Conservation (phyloP, 2,888 invertebrate genomes). For the Xestia sexstrigata region DNA sequence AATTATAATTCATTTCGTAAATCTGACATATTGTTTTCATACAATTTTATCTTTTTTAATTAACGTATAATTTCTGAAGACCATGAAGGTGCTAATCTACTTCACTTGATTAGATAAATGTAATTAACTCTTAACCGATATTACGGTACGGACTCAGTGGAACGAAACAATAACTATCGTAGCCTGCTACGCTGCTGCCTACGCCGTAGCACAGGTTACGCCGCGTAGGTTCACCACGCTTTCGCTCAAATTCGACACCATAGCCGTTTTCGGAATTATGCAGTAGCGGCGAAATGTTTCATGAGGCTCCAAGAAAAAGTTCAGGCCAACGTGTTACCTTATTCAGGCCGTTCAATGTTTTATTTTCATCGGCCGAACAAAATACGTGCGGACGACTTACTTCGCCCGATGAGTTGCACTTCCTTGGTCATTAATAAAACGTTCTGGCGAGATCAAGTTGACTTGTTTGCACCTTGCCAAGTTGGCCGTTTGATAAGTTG, state of each 20-base stretch:
- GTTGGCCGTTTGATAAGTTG: slow-evolving; percentile 20
- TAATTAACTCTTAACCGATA: neutral
- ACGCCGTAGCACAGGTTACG: slow-evolving; percentile 44
- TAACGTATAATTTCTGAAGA: neutral
- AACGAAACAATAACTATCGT: neutral
- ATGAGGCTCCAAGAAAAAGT: slow-evolving; percentile 76
- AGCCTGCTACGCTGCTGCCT: slow-evolving; percentile 15
- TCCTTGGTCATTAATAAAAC: slow-evolving; percentile 60
- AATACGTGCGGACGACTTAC: slow-evolving; percentile 60
- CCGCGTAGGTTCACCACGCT: slow-evolving; percentile 41
- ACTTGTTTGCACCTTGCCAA: slow-evolving; percentile 33
- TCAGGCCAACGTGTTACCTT: slow-evolving; percentile 68
- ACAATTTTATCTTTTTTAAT: neutral
- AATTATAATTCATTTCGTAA: neutral
- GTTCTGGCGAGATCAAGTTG: slow-evolving; percentile 51
- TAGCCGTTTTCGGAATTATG: slow-evolving; percentile 70
- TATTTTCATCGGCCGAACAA: slow-evolving; percentile 63
- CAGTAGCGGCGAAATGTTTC: slow-evolving; percentile 77
- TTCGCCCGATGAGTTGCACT: slow-evolving; percentile 63
- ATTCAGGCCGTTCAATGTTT: slow-evolving; percentile 69
- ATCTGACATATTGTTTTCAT: neutral
- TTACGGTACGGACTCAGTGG: neutral
- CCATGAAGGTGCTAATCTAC: neutral
- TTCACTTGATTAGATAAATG: neutral
- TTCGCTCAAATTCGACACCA: slow-evolving; percentile 60